Evolutionary conservation across 2,797 vertebrate species (phyloP).

Genomic region (Carcharodon carcharias): DNA sequence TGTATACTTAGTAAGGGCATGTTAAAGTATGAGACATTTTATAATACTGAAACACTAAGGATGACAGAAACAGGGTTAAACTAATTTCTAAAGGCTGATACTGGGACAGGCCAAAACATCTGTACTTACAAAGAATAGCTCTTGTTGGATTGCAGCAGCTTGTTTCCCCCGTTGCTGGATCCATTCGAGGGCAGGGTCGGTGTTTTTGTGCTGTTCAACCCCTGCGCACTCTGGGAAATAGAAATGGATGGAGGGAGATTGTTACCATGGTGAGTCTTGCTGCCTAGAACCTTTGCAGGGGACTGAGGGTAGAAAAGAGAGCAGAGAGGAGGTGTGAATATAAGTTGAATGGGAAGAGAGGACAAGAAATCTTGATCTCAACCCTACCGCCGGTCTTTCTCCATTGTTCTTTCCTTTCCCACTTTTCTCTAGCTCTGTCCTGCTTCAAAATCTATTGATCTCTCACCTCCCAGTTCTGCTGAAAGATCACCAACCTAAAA

Average conservation of each 20-base stretch:
- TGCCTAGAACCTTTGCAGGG: slow-evolving; percentile 29
- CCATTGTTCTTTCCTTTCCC: background rate
- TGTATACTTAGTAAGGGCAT: background rate
- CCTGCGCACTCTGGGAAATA: slow-evolving; percentile 33
- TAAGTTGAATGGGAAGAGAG: background rate
- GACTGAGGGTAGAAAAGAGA: slow-evolving; percentile 22
- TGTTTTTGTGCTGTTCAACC: slow-evolving; percentile 20
- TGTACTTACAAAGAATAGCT: slow-evolving; percentile 18
- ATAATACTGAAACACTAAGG: background rate
- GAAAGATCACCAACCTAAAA: background rate
- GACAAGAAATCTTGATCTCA: background rate
- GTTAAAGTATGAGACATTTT: background rate
- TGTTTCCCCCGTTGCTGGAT: slow-evolving; percentile 29
- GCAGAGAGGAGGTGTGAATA: background rate
- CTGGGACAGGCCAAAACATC: background rate
- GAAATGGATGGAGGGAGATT: slow-evolving; percentile 34
- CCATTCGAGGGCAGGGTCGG: slow-evolving; percentile 28
- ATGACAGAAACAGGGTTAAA: background rate
- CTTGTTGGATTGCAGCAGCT: slow-evolving; percentile 21
- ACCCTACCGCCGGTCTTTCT: background rate
- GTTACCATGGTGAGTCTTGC: slow-evolving; percentile 31
- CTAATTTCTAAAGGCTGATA: too few relatives aligned
- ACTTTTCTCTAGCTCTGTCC: background rate
- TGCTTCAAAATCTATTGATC: background rate
- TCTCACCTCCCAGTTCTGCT: background rate